Conservation (phyloP, 2,113 vertebrate genomes). For the Tragulus kanchil region DNA sequence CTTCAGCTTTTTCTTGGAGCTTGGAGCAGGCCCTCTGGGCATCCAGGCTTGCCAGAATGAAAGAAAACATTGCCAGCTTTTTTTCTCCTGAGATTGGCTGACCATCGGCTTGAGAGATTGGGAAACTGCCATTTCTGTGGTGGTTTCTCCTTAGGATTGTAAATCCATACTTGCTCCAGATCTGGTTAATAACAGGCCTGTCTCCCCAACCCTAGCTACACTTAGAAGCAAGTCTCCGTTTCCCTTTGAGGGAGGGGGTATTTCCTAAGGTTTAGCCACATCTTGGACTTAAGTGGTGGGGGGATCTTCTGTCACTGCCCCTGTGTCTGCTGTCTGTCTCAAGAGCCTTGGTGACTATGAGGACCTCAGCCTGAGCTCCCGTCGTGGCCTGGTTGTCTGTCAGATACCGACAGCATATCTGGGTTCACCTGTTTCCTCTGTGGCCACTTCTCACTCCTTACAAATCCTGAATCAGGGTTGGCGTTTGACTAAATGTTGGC, state of each 20-base stretch:
- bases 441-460: background rate
- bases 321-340: background rate
- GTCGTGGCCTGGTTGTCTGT: background rate
- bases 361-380: background rate
- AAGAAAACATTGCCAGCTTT: background rate
- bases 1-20: slow-evolving; percentile 31
- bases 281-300: background rate
- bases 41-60: background rate
- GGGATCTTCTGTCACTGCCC: background rate
- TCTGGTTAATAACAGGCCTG: too few species aligned
- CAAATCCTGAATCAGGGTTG: background rate
- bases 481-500: background rate
- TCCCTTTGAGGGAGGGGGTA: background rate
- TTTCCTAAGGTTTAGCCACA: background rate
- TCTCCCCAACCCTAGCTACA: background rate
- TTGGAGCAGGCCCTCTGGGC: slow-evolving; percentile 29
- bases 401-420: background rate
- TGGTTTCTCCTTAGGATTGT: too few species aligned
- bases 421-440: background rate
- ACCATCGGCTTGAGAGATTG: too few species aligned
- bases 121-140: too few species aligned
- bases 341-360: background rate
- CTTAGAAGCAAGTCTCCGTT: background rate
- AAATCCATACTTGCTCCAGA: too few species aligned
- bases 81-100: too few species aligned